These are phyloP conservation scores for Alosa alosa DNA, from an alignment of 2,113 vertebrate species.

Conservation along the genomic window DNA sequence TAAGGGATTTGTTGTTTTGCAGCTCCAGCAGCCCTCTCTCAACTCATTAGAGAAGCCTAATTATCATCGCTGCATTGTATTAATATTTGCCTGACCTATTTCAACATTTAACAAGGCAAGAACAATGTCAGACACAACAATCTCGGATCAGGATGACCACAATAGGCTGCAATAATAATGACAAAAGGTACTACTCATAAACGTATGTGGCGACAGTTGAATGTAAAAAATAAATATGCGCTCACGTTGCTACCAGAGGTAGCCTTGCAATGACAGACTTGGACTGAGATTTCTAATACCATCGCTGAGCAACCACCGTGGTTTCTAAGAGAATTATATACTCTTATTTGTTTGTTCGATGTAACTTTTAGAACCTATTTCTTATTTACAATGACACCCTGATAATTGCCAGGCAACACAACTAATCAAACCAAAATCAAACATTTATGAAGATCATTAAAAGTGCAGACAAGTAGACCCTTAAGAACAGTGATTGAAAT, in stretches of 20 bases:
- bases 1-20: background rate
- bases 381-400: no score
- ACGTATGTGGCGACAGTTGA: background rate
- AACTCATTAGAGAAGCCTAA: background rate
- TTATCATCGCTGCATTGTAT: background rate
- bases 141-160: no score
- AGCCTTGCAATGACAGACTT: background rate
- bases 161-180: no score
- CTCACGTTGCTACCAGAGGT: background rate
- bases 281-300: background rate
- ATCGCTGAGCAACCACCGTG: background rate
- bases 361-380: background rate
- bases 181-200: background rate
- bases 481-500: no score
- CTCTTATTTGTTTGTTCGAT: background rate
- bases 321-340: background rate
- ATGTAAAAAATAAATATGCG: background rate
- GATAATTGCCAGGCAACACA: no score
- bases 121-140: background rate
- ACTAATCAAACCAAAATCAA: no score
- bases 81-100: background rate
- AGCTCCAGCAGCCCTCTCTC: background rate
- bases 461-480: no score
- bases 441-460: no score
- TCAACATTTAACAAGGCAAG: background rate